Evolutionary conservation across 1,140 invertebrate species (phyloP).

Genomic region (Brachionus koreanus): DNA sequence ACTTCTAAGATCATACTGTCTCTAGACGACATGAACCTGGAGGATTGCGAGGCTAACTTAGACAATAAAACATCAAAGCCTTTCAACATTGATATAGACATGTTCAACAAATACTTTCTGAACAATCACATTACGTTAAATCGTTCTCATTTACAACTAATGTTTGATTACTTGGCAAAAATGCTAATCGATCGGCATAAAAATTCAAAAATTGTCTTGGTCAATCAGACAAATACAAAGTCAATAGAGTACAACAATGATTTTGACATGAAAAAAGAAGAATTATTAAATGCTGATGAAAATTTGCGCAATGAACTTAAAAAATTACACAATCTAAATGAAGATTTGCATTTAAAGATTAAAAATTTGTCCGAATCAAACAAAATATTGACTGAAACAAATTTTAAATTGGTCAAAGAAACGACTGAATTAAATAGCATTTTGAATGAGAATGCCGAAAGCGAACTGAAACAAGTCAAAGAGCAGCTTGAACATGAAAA

Average conservation of each 20-base stretch:
- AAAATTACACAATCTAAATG: neutral
- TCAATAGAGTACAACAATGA: neutral
- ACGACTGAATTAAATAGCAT: neutral
- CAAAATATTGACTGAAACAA: neutral
- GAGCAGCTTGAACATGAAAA: neutral
- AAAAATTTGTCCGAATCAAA: conserved; percentile 2
- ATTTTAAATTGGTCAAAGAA: conserved; percentile 10
- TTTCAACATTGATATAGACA: neutral
- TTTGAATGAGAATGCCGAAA: neutral
- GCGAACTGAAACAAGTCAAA: neutral
- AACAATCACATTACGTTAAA: conserved; percentile 30
- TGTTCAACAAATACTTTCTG: conserved; percentile 19
- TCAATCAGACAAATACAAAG: conserved; percentile 16
- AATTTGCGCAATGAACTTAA: neutral
- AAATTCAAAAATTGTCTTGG: neutral
- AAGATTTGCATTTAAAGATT: neutral
- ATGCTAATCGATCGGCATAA: neutral
- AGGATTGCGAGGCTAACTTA: neutral
- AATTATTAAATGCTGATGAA: neutral
- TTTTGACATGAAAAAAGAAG: neutral
- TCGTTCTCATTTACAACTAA: neutral
- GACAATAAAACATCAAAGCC: neutral
- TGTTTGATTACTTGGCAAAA: conserved; percentile 19
- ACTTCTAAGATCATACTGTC: neutral
- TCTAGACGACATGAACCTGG: neutral